Evolutionary conservation across 2,797 vertebrate species (phyloP).

Genomic region (Silurus lanzhouensis): DNA sequence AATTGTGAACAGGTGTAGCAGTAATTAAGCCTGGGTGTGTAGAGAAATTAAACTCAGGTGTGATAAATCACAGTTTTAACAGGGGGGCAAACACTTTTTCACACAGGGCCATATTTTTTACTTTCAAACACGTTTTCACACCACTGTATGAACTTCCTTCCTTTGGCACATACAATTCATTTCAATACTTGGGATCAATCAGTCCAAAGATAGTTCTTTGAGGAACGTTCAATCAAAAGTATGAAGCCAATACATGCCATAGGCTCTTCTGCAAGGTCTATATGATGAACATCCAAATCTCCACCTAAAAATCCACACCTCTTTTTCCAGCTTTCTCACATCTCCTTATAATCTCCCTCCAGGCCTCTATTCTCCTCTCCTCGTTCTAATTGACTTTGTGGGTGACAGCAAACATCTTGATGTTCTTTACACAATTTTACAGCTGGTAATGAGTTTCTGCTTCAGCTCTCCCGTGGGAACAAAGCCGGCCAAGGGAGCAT

Average conservation of each 20-base stretch:
- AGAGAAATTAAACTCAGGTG: too few relatives aligned
- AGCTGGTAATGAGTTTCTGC: slow-evolving; percentile 59
- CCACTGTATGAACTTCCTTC: too few relatives aligned
- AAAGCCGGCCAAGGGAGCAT: slow-evolving; percentile 18
- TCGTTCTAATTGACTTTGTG: slow-evolving; percentile 59
- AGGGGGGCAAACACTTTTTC: too few relatives aligned
- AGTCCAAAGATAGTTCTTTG: not conserved
- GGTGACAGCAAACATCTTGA: slow-evolving; percentile 50
- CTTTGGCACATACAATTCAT: not conserved
- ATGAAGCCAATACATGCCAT: not conserved
- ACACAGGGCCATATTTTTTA: too few relatives aligned
- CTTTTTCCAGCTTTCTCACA: slow-evolving; percentile 27
- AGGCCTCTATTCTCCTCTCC: slow-evolving; percentile 62
- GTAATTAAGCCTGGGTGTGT: too few relatives aligned
- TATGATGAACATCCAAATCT: not conserved
- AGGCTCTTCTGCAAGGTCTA: not conserved
- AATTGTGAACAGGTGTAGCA: too few relatives aligned
- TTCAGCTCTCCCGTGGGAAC: slow-evolving; percentile 33
- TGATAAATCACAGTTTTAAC: too few relatives aligned
- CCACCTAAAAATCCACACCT: slow-evolving; percentile 4
- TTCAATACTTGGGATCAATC: not conserved
- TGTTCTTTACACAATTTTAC: slow-evolving; percentile 58
- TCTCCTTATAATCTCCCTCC: slow-evolving; percentile 33
- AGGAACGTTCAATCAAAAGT: not conserved
- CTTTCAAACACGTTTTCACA: too few relatives aligned